Evolutionary conservation across 2,113 vertebrate genomes (phyloP), one percentile per base, ranked within the genome.

Genomic region (Taurulus bubalis): DNA sequence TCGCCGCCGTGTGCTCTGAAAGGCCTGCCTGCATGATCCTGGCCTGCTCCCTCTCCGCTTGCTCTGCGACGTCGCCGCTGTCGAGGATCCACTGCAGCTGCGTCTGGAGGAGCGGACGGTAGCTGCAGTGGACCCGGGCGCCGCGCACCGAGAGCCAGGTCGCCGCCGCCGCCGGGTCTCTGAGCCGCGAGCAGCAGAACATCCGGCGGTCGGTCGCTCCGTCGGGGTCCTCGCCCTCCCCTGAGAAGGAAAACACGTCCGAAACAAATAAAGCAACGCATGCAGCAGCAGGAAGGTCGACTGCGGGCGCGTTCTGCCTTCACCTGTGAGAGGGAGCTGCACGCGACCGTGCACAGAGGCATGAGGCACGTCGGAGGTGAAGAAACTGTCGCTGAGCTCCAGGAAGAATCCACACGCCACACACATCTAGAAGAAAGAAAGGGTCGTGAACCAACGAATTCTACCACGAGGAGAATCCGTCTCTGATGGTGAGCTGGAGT

Each of bases 41-140:
- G 3, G 51, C 71, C 58, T 93, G 93, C 49, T 88, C 73, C 32
- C 70, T 81, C 81, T 93, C 77, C 1, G 83, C 90, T 47, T 81
- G 78, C 64, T 91, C 87, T 59, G 94, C 87, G 18, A 47, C 14
- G 36, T 85, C 68, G 60, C 73, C 94, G 3, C 80, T 85, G 20
- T 78, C 68, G 30, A 97, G 85, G 11, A 95, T 92, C 89, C 93
- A 92, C 82, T 95, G 84, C 18, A 97, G 75, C 32, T 94, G 93
- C 9, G 76, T 80, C 40, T 80, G 93, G 58, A 82, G 87, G 10
- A 93, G 77, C 24, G 90, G 89, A 28, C 68, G 81, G 80, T 84
- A 95, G 80, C 94, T 93, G 22, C 40, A 11, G 40, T 45, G 42
- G 14, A 16, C 3, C 45, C 45, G 15, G 45, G 1, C 11, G 45